These are phyloP conservation scores for Cataglyphis altisquamis DNA, from an alignment of 2,888 invertebrate genomes.

Conservation along the genomic window DNA sequence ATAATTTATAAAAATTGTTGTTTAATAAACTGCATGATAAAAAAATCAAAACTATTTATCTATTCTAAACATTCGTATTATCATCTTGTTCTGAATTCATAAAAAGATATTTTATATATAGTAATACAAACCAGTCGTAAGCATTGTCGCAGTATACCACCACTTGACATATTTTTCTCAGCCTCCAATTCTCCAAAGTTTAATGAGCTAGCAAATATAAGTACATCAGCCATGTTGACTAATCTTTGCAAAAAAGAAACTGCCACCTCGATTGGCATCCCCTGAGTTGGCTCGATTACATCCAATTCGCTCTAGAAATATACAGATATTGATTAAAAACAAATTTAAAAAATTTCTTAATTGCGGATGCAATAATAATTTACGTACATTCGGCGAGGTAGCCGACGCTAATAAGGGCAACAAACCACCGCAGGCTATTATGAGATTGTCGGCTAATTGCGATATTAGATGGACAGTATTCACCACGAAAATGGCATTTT, in stretches of 20 bases:
- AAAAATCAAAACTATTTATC: slow-evolving; percentile 28
- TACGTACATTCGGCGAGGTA: slow-evolving; percentile 98
- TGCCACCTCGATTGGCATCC: slow-evolving; percentile 99
- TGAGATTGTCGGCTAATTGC: slow-evolving; percentile 99
- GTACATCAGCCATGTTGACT: slow-evolving; percentile 99
- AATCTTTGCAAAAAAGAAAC: slow-evolving; percentile 99
- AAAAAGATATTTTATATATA: slow-evolving; percentile 56
- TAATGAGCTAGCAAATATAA: slow-evolving; percentile 98
- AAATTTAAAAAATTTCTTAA: neutral
- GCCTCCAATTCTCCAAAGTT: slow-evolving; percentile 99
- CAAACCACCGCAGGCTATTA: slow-evolving; percentile 99
- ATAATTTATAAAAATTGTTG: neutral
- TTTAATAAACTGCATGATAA: slow-evolving; percentile 9
- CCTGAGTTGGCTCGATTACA: slow-evolving; percentile 99
- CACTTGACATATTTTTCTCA: slow-evolving; percentile 99
- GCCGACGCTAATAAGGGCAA: slow-evolving; percentile 98
- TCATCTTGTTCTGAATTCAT: slow-evolving; percentile 8
- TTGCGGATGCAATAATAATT: neutral
- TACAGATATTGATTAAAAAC: neutral
- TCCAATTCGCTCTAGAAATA: slow-evolving; percentile 94
- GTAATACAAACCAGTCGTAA: slow-evolving; percentile 92
- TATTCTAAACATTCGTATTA: slow-evolving; percentile 16
- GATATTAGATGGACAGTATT: slow-evolving; percentile 99
- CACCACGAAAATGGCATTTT: slow-evolving; percentile 99
- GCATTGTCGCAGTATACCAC: slow-evolving; percentile 99